phyloP scores from a whole-genome alignment of 2,888 invertebrate species.

The Seladonia tumulorum region DNA sequence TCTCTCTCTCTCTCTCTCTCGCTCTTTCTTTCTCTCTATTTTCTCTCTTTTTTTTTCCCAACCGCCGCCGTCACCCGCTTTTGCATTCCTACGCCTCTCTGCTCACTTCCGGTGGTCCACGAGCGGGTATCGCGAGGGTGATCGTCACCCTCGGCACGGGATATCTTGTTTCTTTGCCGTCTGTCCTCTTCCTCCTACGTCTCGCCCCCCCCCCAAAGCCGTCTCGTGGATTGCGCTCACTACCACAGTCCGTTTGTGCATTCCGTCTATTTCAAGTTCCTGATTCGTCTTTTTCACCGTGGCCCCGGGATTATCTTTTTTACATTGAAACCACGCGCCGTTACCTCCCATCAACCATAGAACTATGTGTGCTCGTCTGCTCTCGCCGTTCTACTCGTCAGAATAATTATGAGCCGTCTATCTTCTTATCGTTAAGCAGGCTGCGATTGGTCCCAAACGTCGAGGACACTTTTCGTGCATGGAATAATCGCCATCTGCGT shows the following conservation, averaged over 20 bases:
- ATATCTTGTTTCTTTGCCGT: constrained; percentile 44
- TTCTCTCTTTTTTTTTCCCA: constrained; percentile 26
- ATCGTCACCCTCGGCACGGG: constrained; percentile 48
- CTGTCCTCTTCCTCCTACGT: background rate
- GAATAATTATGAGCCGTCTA: background rate
- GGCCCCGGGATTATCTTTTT: background rate
- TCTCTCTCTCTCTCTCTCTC: constrained; percentile 38
- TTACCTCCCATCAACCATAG: background rate
- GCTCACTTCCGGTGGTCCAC: constrained; percentile 67
- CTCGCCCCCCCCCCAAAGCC: background rate
- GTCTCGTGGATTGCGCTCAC: background rate
- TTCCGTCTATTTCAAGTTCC: background rate
- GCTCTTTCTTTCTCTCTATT: constrained; percentile 24
- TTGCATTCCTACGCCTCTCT: constrained; percentile 77
- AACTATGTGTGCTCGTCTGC: background rate
- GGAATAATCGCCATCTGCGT: too few relatives aligned
- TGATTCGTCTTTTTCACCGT: constrained; percentile 14
- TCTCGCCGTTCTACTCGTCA: background rate
- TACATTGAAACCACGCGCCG: background rate
- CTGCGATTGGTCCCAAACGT: background rate
- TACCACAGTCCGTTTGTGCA: constrained; percentile 4
- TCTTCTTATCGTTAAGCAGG: background rate
- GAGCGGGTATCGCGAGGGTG: constrained; percentile 51
- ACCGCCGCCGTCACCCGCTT: constrained; percentile 59
- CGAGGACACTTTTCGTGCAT: background rate